A percentile compares a stretch with the other conserved stretches of the same genome.
These are phyloP conservation scores for Centropristis striata DNA, from an alignment of 2,113 vertebrate species.

Conservation along the genomic window DNA sequence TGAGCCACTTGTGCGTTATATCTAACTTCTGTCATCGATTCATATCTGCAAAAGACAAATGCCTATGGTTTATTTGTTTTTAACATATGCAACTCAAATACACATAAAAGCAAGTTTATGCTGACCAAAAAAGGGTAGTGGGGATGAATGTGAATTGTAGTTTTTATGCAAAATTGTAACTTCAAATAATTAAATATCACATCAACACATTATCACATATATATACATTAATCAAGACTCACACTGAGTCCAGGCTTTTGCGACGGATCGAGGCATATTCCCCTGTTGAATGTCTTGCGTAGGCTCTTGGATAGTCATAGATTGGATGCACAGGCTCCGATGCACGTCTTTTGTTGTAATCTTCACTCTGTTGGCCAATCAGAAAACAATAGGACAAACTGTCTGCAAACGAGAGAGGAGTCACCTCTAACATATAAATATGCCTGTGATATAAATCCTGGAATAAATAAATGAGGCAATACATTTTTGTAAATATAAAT, in stretches of 20 bases:
- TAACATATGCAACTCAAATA: too few species aligned
- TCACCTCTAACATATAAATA: too few species aligned
- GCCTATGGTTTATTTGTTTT: too few species aligned
- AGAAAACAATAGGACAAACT: not conserved
- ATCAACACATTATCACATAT: not conserved
- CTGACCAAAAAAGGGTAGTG: not conserved
- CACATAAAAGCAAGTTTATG: not conserved
- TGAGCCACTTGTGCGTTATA: not conserved
- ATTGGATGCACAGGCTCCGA: slow-evolving; percentile 54
- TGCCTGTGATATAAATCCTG: too few species aligned
- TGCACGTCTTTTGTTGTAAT: not conserved
- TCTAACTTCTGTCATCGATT: not conserved
- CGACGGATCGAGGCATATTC: accelerated
- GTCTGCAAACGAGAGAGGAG: not conserved
- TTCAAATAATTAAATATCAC: not conserved
- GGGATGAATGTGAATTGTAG: not conserved
- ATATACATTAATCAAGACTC: slow-evolving; percentile 49
- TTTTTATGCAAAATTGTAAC: not conserved
- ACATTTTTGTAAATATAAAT: too few species aligned
- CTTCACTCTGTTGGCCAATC: slow-evolving; percentile 19
- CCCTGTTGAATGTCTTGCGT: not conserved
- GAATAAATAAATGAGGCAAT: too few species aligned
- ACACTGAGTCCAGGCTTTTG: slow-evolving; percentile 52
- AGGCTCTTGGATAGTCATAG: slow-evolving; percentile 57
- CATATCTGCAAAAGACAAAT: slow-evolving; percentile 58